Evolutionary conservation across 30 jellyfish, hydroid and myxozoan species (phyloP).

Genomic region (Cassiopea andromeda): DNA sequence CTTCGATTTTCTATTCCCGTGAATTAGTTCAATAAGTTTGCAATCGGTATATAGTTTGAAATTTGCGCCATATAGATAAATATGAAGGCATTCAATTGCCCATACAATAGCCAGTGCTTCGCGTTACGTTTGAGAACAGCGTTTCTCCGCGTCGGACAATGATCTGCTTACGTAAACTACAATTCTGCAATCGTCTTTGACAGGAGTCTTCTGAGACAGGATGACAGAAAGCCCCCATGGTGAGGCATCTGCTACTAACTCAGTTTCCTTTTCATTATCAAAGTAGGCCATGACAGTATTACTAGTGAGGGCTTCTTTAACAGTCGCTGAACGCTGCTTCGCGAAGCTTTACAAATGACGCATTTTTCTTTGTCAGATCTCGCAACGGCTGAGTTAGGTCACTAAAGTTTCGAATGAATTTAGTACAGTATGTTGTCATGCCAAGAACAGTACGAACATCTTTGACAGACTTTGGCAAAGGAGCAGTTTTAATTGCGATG

Average conservation of each 20-base stretch:
- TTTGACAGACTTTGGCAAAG: not conserved
- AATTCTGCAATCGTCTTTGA: conserved; percentile 17
- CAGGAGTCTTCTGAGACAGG: conserved; percentile 19
- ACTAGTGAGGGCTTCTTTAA: conserved; percentile 3
- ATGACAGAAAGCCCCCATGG: conserved; percentile 35
- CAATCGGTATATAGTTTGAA: conserved; percentile 25
- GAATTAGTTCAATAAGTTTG: conserved; percentile 12
- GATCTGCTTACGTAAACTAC: conserved; percentile 12
- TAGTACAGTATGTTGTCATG: conserved; percentile 30
- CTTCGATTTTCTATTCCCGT: not conserved
- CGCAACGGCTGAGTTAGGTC: conserved; percentile 33
- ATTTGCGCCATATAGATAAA: conserved; percentile 5
- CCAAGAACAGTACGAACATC: not conserved
- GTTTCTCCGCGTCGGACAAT: conserved; percentile 16
- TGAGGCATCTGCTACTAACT: conserved; percentile 42
- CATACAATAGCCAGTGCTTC: conserved; percentile 40
- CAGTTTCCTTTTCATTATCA: conserved; percentile 21
- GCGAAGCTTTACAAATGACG: not conserved
- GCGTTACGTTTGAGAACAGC: conserved; percentile 29
- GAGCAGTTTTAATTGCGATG: conserved; percentile 28
- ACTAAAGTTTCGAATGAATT: conserved; percentile 20
- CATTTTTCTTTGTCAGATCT: conserved; percentile 23
- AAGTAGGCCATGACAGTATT: conserved; percentile 50
- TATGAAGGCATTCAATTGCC: conserved; percentile 22
- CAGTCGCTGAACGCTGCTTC: not conserved